phyloP scores from a whole-genome alignment of 2,797 vertebrate species.

The Distichodus sexfasciatus region DNA sequence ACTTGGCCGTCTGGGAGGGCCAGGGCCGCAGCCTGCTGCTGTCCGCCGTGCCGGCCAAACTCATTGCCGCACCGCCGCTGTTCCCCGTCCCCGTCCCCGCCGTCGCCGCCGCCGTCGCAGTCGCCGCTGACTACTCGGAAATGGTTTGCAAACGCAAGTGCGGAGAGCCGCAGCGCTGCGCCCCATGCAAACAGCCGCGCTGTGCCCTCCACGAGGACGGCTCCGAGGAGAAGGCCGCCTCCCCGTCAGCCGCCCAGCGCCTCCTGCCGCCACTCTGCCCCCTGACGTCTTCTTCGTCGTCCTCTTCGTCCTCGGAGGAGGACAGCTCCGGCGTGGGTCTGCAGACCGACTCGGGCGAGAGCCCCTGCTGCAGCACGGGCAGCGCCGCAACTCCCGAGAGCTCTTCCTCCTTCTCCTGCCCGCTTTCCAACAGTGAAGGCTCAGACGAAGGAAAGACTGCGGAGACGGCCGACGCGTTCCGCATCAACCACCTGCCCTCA shows the following conservation, averaged over 20 bases:
- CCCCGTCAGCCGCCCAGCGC: conserved; percentile 67
- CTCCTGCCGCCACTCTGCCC: conserved; percentile 69
- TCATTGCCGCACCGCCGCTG: conserved; percentile 71
- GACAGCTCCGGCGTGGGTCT: conserved; percentile 64
- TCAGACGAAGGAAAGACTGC: conserved; percentile 66
- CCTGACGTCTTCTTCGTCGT: conserved; percentile 68
- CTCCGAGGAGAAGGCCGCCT: conserved; percentile 59
- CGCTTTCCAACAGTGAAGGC: conserved; percentile 69
- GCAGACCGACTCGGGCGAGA: conserved; percentile 62
- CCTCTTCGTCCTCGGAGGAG: conserved; percentile 58
- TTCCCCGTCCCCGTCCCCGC: conserved; percentile 63
- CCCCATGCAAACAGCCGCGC: conserved; percentile 90
- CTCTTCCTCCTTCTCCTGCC: conserved; percentile 65
- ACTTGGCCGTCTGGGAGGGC: conserved; percentile 80
- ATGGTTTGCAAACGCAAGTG: conserved; percentile 86
- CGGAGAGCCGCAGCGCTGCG: conserved; percentile 75
- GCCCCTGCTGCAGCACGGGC: conserved; percentile 54
- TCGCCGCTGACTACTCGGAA: conserved; percentile 74
- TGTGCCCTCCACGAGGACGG: conserved; percentile 72
- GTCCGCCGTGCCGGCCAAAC: conserved; percentile 73
- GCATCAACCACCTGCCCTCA: conserved; percentile 94
- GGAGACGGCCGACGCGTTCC: conserved; percentile 75
- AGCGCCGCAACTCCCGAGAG: conserved; percentile 39
- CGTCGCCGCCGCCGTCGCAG: conserved; percentile 57
- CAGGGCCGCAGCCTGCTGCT: conserved; percentile 77